Conservation (phyloP, 35 echinoderm and acorn worm genomes). For the Ophiothrix spiculata region DNA sequence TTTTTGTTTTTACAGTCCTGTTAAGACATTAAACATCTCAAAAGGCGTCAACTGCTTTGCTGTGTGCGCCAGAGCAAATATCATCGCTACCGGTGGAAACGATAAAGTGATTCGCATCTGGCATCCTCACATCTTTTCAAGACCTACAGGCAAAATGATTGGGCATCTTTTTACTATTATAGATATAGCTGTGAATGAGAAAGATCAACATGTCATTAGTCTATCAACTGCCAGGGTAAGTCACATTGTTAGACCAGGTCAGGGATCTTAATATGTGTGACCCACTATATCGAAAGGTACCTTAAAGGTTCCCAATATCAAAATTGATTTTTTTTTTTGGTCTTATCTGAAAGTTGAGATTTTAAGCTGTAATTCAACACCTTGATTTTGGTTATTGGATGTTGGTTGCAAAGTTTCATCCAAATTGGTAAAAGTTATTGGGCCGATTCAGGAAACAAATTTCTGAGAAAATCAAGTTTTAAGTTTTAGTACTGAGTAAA, state of each 20-base stretch:
- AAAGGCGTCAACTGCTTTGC: slow-evolving; percentile 97
- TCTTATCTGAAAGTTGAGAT: too few relatives aligned
- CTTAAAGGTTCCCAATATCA: too few relatives aligned
- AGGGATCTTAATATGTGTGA: too few relatives aligned
- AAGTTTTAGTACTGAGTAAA: too few relatives aligned
- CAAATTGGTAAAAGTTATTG: too few relatives aligned
- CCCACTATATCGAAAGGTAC: too few relatives aligned
- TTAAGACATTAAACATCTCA: slow-evolving; percentile 68
- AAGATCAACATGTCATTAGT: slow-evolving; percentile 96
- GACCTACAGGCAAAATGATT: slow-evolving; percentile 97
- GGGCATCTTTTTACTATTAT: slow-evolving; percentile 98
- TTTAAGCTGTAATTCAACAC: too few relatives aligned
- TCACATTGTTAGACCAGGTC: neutral
- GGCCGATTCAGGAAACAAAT: too few relatives aligned
- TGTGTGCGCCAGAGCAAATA: slow-evolving; percentile 82
- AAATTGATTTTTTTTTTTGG: too few relatives aligned
- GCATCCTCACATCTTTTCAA: slow-evolving; percentile 97
- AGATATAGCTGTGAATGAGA: slow-evolving; percentile 94
- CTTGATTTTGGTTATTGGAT: too few relatives aligned
- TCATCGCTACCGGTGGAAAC: slow-evolving; percentile 93
- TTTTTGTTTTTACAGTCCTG: slow-evolving; percentile 27
- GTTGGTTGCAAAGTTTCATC: too few relatives aligned
- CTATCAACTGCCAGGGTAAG: slow-evolving; percentile 98
- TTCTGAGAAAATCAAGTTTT: too few relatives aligned
- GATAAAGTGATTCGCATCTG: slow-evolving; percentile 94